Percentiles rank a stretch among this genome's conserved stretches.
phyloP scores from a whole-genome alignment of 2,113 vertebrate species.

The Pithys albifrons region DNA sequence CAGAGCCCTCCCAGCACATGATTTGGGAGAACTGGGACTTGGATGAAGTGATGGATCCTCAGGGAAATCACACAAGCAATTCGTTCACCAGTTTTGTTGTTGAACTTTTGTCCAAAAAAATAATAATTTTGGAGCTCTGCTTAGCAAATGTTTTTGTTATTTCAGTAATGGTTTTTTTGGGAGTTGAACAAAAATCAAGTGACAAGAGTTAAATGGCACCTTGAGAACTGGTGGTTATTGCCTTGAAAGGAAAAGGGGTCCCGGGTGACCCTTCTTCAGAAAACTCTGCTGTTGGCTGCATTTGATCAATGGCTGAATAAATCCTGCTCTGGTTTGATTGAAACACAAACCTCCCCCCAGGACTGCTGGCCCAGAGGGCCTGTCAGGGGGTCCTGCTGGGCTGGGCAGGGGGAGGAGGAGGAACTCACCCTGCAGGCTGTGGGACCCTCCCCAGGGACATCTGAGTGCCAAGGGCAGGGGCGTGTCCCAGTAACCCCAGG shows the following conservation, averaged over 20 bases:
- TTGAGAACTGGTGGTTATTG: not conserved
- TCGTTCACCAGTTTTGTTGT: constrained; percentile 4
- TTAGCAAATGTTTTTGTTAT: constrained; percentile 40
- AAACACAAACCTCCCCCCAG: accelerated
- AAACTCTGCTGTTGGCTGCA: not conserved
- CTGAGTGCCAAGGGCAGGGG: accelerated
- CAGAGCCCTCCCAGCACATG: accelerated
- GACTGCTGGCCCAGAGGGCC: accelerated
- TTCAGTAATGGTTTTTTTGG: not conserved
- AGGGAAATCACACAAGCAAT: constrained; percentile 53
- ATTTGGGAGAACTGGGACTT: not conserved
- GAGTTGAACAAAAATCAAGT: not conserved
- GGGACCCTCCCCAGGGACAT: not conserved
- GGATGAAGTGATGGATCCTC: not conserved
- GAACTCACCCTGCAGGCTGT: not conserved
- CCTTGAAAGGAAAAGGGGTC: not conserved
- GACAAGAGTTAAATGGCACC: constrained; percentile 24
- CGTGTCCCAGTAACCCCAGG: accelerated
- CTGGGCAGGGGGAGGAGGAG: not conserved
- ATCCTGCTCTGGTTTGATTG: not conserved
- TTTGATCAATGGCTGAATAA: not conserved
- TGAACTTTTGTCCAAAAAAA: not conserved
- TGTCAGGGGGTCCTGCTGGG: accelerated
- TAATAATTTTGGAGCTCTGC: not conserved
- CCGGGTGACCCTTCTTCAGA: not conserved